A percentile compares a stretch with the other conserved stretches of the same genome.
Conservation (phyloP, 2,888 invertebrate genomes). For the Ommatoiulus sabulosus region DNA sequence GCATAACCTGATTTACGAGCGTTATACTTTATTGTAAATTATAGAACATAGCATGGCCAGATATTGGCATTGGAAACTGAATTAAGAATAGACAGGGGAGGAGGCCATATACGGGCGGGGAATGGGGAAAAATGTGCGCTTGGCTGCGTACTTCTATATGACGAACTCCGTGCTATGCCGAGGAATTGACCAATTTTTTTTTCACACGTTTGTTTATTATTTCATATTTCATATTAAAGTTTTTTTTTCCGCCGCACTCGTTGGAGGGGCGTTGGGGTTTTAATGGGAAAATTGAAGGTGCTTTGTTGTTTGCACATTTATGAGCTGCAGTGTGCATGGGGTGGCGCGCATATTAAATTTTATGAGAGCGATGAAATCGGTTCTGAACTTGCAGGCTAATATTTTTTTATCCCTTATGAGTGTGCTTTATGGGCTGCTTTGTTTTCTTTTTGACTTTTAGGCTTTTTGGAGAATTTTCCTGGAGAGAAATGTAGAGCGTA, state of each 20-base stretch:
- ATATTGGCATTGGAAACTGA: conserved; percentile 35
- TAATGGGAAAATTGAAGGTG: conserved; percentile 33
- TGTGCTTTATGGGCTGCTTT: conserved; percentile 1
- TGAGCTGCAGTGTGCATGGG: conserved; percentile 19
- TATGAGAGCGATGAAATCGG: conserved; percentile 35
- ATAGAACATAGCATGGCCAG: conserved; percentile 40
- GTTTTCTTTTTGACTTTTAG: conserved; percentile 14
- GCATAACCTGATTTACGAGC: conserved; percentile 52
- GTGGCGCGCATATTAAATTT: conserved; percentile 40
- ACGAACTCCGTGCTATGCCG: conserved; percentile 2
- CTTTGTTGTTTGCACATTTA: conserved; percentile 31
- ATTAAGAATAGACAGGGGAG: conserved; percentile 43
- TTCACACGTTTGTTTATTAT: conserved; percentile 40
- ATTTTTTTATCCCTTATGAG: conserved; percentile 14
- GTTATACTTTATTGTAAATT: conserved; percentile 43
- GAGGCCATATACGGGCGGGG: background rate
- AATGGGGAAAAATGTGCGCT: conserved; percentile 15
- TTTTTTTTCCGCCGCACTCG: background rate
- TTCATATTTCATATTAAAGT: conserved; percentile 43
- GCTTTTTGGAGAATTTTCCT: background rate
- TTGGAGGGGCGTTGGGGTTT: conserved; percentile 22
- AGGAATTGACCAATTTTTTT: conserved; percentile 18
- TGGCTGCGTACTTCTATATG: background rate
- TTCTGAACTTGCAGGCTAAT: conserved; percentile 38
- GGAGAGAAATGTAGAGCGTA: background rate